A percentile compares a stretch with the other conserved stretches of the same genome.
Evolutionary conservation across 2,888 invertebrate genomes (phyloP).

Genomic region (Chesias legatella): DNA sequence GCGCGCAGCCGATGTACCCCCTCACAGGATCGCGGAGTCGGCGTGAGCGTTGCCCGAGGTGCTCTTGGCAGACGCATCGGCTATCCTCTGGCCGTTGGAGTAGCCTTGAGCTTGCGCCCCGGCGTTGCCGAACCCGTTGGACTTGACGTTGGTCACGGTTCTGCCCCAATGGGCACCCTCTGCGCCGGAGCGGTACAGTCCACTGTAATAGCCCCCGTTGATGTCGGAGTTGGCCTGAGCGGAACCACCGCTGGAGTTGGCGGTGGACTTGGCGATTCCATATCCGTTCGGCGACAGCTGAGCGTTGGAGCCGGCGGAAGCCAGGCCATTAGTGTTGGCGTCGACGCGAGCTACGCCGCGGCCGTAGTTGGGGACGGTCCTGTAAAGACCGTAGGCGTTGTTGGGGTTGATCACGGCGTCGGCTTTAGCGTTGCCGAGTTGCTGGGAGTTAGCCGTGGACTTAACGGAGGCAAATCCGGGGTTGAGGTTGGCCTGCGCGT

Average conservation of each 20-base stretch:
- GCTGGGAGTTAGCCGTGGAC: slow-evolving; percentile 24
- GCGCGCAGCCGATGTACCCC: slow-evolving; percentile 10
- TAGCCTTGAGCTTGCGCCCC: slow-evolving; percentile 44
- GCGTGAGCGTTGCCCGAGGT: slow-evolving; percentile 53
- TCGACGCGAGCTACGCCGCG: slow-evolving; percentile 31
- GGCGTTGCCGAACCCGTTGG: slow-evolving; percentile 52
- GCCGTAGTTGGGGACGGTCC: slow-evolving; percentile 31
- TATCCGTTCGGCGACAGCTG: slow-evolving; percentile 5
- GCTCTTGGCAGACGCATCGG: slow-evolving; percentile 45
- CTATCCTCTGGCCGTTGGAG: slow-evolving; percentile 37
- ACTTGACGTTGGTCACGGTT: slow-evolving; percentile 47
- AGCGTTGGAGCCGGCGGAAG: slow-evolving; percentile 18
- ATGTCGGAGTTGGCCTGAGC: slow-evolving; percentile 36
- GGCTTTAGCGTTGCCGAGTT: slow-evolving; percentile 29
- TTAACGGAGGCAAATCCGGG: slow-evolving; percentile 19
- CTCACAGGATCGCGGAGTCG: slow-evolving; percentile 50
- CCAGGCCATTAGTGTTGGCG: slow-evolving; percentile 34
- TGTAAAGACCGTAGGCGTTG: slow-evolving; percentile 31
- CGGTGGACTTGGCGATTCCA: slow-evolving; percentile 31
- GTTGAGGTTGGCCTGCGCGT: slow-evolving; percentile 39
- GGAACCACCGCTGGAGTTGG: slow-evolving; percentile 38
- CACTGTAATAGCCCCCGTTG: slow-evolving; percentile 20
- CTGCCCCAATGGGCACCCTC: slow-evolving; percentile 32
- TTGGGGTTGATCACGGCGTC: slow-evolving; percentile 34
- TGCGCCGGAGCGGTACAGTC: slow-evolving; percentile 13